These are phyloP conservation scores for Dasypolia templi DNA, from an alignment of 2,888 invertebrate genomes.

Conservation along the genomic window DNA sequence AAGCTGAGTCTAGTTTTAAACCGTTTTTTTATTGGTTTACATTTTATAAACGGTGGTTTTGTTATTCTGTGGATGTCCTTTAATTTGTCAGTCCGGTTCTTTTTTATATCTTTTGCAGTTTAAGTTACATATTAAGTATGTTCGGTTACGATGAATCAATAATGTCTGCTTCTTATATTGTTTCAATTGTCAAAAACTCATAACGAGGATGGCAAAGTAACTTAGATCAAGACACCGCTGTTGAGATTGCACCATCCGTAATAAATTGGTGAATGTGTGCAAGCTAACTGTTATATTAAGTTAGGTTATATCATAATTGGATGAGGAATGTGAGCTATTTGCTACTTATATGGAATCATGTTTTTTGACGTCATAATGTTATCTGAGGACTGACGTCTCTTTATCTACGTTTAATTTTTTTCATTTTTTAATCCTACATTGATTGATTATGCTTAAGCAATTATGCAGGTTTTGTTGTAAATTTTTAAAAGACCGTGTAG, in stretches of 20 bases:
- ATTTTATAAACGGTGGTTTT: not conserved
- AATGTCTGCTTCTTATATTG: not conserved
- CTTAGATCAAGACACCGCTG: slow-evolving; percentile 63
- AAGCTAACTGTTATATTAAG: slow-evolving; percentile 60
- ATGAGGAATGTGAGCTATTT: slow-evolving; percentile 50
- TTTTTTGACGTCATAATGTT: slow-evolving; percentile 23
- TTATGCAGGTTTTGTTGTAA: slow-evolving; percentile 2
- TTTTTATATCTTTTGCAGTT: not conserved
- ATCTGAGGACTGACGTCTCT: slow-evolving; percentile 1
- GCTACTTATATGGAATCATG: slow-evolving; percentile 25
- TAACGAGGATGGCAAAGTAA: slow-evolving; percentile 29
- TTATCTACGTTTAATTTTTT: slow-evolving; percentile 17
- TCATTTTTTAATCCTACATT: slow-evolving; percentile 12
- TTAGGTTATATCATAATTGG: slow-evolving; percentile 69
- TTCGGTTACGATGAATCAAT: not conserved
- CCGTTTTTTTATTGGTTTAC: not conserved
- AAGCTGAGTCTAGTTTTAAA: slow-evolving; percentile 4
- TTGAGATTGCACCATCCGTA: slow-evolving; percentile 66
- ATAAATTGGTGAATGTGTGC: slow-evolving; percentile 65
- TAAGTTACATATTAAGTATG: not conserved
- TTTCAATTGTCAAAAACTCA: slow-evolving; percentile 4
- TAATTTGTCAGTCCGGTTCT: not conserved
- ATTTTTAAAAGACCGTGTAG: not conserved
- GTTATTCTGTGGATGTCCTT: not conserved
- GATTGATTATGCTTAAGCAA: slow-evolving; percentile 10